Evolutionary conservation across 1,140 invertebrate species (phyloP), one percentile per base, ranked within the genome.

Genomic region (Formica selysi): DNA sequence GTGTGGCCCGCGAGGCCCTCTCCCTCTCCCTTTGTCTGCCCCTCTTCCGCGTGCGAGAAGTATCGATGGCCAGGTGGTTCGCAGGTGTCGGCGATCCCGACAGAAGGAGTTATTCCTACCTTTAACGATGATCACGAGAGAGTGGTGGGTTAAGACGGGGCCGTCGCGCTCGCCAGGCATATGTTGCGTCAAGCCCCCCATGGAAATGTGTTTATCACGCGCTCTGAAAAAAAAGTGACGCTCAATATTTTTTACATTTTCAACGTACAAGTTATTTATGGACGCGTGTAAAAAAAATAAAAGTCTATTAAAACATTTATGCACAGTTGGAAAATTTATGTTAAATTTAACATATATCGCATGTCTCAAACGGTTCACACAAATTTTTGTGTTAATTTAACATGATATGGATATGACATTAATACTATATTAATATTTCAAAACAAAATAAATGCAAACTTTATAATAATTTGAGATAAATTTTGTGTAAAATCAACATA

Each of bases 61-160:
- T 29, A 22, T 51, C 26, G 51, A 81, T 64, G 62, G 73, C 87
- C 88, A 89, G 83, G 41, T 89, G 88, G 84, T 86, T 59, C 54
- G 74, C 88, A 89, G 83, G 85, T 83, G 87, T 36, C 29, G 38
- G 38, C 16, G 44, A 86, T 76, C 71, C 57, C 36, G 29, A 76
- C 76, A 80, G 79, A 71, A 68, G 61, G 36, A 86, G 74, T 7
- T 76, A 74, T 78, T 85, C 74, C 22, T 54, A 70, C 61, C 73
- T 51, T 65, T 51, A 85, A 48, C 62, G 51, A 73, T 44, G 41
- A 85, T 89, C 64, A 57, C 61, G 41, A 54, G 38, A 65, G 38
- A 65, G 65, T n/a, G 74, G 38, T 48, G 61, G 29, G 74, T 76
- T 81, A 81, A 71, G 19, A 11, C 16, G 11, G 51, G 44, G 38